Evolutionary conservation across 2,113 vertebrate genomes (phyloP).

Genomic region (Cyphomyrus discorhynchus): DNA sequence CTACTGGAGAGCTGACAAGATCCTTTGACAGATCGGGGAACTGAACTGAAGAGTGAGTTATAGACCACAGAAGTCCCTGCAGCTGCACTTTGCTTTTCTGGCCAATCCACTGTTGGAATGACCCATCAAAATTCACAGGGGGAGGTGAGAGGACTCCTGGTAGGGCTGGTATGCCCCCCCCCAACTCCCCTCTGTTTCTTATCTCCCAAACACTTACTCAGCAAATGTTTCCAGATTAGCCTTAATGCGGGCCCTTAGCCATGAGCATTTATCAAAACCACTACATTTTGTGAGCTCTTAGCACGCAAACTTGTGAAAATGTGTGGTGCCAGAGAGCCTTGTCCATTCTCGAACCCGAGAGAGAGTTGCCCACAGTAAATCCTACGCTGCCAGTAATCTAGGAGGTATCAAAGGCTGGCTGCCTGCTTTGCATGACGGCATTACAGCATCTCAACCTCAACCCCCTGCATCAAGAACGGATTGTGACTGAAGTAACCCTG

Average conservation of each 20-base stretch:
- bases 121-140: not conserved
- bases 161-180: not conserved
- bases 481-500: not conserved
- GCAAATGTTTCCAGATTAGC: conserved; percentile 10
- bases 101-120: not conserved
- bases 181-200: not conserved
- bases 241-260: not conserved
- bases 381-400: not conserved
- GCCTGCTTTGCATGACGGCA: not conserved
- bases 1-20: not conserved
- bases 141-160: not conserved
- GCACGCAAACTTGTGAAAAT: not conserved
- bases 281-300: not conserved
- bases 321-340: not conserved
- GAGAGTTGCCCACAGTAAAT: not conserved
- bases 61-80: not conserved
- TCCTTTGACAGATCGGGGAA: not conserved
- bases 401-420: not conserved
- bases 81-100: not conserved
- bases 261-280: not conserved
- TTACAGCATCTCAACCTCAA: not conserved
- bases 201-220: not conserved
- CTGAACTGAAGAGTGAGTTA: not conserved
- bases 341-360: not conserved
- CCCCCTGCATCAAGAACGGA: not conserved